These are phyloP conservation scores for Agrotis segetum DNA, from an alignment of 2,888 invertebrate species.

Conservation along the genomic window DNA sequence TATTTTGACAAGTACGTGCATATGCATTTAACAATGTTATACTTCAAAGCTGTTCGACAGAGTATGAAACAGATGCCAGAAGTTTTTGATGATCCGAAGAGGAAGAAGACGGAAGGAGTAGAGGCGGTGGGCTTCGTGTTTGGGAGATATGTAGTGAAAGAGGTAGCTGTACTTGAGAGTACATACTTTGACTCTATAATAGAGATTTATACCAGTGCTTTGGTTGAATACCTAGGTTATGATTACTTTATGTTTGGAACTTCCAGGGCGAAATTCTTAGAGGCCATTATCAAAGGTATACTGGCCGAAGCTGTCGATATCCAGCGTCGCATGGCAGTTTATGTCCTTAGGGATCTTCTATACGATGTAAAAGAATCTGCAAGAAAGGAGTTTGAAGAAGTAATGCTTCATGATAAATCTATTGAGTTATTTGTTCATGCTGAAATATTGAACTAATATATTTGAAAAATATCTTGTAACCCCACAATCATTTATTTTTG, in stretches of 20 bases:
- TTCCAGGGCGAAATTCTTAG: conserved; percentile 27
- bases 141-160: conserved; percentile 73
- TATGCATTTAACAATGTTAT: conserved; percentile 77
- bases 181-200: conserved; percentile 74
- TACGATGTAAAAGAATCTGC: not conserved
- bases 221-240: conserved; percentile 62
- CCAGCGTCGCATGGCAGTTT: conserved; percentile 45
- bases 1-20: conserved; percentile 69
- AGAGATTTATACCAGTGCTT: conserved; percentile 66
- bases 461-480: not conserved
- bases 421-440: conserved; percentile 33
- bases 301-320: conserved; percentile 24
- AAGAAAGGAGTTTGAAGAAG: conserved; percentile 23
- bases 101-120: conserved; percentile 65
- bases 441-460: not conserved
- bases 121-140: conserved; percentile 75
- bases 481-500: no score
- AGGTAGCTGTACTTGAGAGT: conserved; percentile 66
- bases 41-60: conserved; percentile 74
- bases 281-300: conserved; percentile 35
- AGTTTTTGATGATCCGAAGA: conserved; percentile 66
- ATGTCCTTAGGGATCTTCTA: conserved; percentile 10
- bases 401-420: conserved; percentile 10
- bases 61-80: conserved; percentile 67
- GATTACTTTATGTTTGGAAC: conserved; percentile 8